A percentile compares a stretch with the other conserved stretches of the same genome.
phyloP scores from a whole-genome alignment of 2,113 vertebrate genomes.

The Cinclus mexicanus region DNA sequence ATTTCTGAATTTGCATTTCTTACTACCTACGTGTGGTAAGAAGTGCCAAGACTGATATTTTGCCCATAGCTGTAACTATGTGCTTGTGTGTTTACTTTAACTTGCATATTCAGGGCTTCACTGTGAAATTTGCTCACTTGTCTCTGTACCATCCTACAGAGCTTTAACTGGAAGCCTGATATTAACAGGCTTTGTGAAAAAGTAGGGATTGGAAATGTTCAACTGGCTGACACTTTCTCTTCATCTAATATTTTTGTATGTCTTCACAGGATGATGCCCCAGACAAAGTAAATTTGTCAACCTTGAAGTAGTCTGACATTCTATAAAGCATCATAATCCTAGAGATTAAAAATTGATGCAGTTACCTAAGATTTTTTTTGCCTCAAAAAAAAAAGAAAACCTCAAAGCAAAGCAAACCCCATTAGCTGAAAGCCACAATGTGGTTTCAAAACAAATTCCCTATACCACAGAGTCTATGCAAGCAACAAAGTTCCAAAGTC shows the following conservation, averaged over 20 bases:
- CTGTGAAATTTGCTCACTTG: background rate
- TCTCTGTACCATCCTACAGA: background rate
- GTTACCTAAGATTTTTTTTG: background rate
- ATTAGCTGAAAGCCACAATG: background rate
- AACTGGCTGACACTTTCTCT: background rate
- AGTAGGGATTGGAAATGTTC: background rate
- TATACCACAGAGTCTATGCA: background rate
- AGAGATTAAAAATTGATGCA: background rate
- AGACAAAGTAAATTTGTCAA: background rate
- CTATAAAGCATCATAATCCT: background rate
- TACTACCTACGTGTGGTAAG: background rate
- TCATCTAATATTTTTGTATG: background rate
- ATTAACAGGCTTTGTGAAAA: background rate
- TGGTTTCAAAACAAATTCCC: background rate
- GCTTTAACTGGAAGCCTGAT: background rate
- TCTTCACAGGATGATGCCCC: background rate
- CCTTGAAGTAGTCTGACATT: background rate
- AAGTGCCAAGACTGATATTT: background rate
- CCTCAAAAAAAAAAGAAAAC: background rate
- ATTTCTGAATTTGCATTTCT: background rate
- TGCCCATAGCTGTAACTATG: background rate
- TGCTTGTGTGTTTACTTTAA: background rate
- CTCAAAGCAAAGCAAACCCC: background rate
- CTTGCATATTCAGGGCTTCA: background rate
- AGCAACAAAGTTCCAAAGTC: background rate